Percentiles rank a stretch among this genome's conserved stretches.
Evolutionary conservation across 2,797 vertebrate genomes (phyloP).

Genomic region (Poecilia gillii): DNA sequence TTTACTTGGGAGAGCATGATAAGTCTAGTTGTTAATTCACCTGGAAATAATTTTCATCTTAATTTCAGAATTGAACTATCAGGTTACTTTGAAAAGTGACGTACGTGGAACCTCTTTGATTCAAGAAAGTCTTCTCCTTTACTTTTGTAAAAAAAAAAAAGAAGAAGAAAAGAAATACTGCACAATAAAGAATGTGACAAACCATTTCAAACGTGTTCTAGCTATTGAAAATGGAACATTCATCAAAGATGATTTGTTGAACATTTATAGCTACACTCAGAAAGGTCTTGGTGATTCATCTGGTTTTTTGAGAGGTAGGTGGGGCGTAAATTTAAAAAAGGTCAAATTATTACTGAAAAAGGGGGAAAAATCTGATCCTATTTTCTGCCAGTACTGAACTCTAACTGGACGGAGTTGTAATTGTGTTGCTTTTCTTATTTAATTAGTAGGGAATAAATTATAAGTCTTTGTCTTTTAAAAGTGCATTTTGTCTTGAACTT

Average conservation of each 20-base stretch:
- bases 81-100: neutral
- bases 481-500: neutral
- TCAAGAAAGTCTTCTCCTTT: neutral
- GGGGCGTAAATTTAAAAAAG: neutral
- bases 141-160: neutral
- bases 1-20: no score
- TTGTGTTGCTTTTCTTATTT: neutral
- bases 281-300: neutral
- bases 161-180: neutral
- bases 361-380: neutral
- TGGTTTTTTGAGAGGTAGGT: neutral
- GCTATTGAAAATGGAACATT: neutral
- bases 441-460: neutral
- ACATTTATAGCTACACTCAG: neutral
- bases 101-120: neutral
- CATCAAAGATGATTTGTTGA: neutral
- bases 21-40: neutral
- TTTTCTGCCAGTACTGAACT: neutral
- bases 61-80: neutral
- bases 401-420: neutral
- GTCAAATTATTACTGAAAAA: neutral
- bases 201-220: neutral
- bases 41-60: neutral
- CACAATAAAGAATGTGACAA: neutral
- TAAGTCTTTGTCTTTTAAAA: neutral